Base-by-base conservation (phyloP, 2,797 vertebrate genomes). In the Sebastes minor region DNA sequence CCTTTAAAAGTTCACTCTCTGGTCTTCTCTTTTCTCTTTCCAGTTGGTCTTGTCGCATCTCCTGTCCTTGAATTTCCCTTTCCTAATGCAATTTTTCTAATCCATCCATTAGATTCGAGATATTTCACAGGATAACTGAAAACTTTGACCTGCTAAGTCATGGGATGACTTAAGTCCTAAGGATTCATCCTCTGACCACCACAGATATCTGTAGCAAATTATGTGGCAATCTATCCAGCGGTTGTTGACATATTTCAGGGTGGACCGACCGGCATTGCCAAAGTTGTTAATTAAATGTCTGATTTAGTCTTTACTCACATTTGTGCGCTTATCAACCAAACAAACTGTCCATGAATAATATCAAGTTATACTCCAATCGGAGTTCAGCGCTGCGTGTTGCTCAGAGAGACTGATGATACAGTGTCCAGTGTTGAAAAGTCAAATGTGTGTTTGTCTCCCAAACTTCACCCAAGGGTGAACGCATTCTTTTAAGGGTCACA, bases 401-500 rank as follows among this genome's bases (percentile, higher is more conserved):
- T 10, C 2, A 46, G n/a, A 28, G 5, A 59, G 8, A n/a, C 20
- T 8, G 20, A 25, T 30, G 53, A 28, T 16, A 6, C 22, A 42
- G 12, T n/a, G 57, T 8, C 5, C 23, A 5, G 75, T 55, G 20
- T 12, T 28, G 32, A 42, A 69, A 28, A 38, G 23, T 13, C 0
- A 0, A 55, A n/a, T 33, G 16, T 14, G 49, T 75, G 38, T 49
- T 49, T 52, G 52, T 59, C 70, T 64, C 52, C 35, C 7, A 42
- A 78, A 79, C 32, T 60, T 76, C 57, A 42, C 28, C 56, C 68
- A 25, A 11, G 32, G 32, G 46, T 18, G 33, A 74, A 63, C 1
- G 3, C 42, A 62, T 73, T 16, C 22, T 82, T 64, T 46, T 27
- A 56, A 71, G 75, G 66, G 71, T 71, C 70, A 61, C 53, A 53